phyloP scores from a whole-genome alignment of 2,888 invertebrate species.

The Strigamia crassipes region DNA sequence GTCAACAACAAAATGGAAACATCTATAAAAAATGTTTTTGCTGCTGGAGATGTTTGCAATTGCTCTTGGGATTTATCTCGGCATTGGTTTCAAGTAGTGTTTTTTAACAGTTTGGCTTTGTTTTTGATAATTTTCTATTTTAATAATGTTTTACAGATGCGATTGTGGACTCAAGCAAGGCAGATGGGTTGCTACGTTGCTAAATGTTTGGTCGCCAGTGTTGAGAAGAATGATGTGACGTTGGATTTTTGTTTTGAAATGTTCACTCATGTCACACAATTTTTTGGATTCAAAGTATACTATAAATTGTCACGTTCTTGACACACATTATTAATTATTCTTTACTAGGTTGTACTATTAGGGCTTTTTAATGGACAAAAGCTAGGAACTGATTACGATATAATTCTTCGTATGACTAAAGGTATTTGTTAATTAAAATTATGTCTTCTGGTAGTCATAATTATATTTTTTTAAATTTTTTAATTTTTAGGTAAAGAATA shows the following conservation, averaged over 20 bases:
- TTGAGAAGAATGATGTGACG: conserved; percentile 51
- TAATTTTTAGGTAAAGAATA: conserved; percentile 59
- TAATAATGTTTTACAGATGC: conserved; percentile 67
- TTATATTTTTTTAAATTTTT: neutral
- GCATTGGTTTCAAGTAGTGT: conserved; percentile 73
- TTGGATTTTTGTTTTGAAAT: conserved; percentile 95
- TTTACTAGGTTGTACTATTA: conserved; percentile 71
- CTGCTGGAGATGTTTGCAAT: conserved; percentile 92
- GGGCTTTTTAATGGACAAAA: conserved; percentile 94
- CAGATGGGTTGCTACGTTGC: conserved; percentile 97
- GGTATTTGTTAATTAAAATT: conserved; percentile 56
- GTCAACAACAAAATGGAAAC: conserved; percentile 88
- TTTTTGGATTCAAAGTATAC: conserved; percentile 85
- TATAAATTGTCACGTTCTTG: neutral
- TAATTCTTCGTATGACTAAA: conserved; percentile 81
- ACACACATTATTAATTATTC: neutral
- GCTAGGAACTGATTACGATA: conserved; percentile 76
- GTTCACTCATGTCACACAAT: conserved; percentile 92
- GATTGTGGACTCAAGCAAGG: conserved; percentile 96
- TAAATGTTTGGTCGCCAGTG: conserved; percentile 73
- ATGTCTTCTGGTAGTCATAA: neutral
- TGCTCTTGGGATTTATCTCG: conserved; percentile 75
- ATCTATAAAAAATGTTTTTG: conserved; percentile 76
- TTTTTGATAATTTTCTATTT: neutral
- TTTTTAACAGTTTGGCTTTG: neutral